These are phyloP conservation scores for Nettapus auritus DNA, from an alignment of 2,113 vertebrate species.

Conservation along the genomic window DNA sequence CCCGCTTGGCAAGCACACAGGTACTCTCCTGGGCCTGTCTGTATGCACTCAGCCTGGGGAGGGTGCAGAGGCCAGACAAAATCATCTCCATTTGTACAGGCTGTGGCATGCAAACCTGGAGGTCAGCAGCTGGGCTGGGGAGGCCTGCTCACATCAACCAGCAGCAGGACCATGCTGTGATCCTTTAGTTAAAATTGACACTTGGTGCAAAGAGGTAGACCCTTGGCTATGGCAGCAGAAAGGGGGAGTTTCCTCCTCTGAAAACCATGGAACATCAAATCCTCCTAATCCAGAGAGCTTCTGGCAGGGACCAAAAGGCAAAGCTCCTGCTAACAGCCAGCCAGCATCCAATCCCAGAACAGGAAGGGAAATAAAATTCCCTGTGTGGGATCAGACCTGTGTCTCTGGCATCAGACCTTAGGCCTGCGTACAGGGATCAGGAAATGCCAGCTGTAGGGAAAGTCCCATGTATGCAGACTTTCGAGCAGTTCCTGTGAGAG, in stretches of 20 bases:
- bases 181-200: background rate
- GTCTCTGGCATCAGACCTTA: background rate
- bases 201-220: background rate
- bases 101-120: background rate
- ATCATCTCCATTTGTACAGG: background rate
- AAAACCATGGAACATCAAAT: background rate
- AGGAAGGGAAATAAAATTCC: background rate
- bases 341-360: background rate
- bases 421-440: background rate
- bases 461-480: background rate
- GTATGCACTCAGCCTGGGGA: constrained; percentile 87
- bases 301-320: background rate
- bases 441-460: background rate
- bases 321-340: background rate
- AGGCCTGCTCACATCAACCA: background rate
- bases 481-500: background rate
- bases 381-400: background rate
- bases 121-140: background rate
- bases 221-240: background rate
- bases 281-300: background rate
- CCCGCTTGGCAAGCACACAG: constrained; percentile 85
- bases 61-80: background rate
- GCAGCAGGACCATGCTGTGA: background rate
- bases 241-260: too few species aligned
- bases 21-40: constrained; percentile 67